phyloP scores from a whole-genome alignment of 2,113 vertebrate genomes.

The Piprites chloris region DNA sequence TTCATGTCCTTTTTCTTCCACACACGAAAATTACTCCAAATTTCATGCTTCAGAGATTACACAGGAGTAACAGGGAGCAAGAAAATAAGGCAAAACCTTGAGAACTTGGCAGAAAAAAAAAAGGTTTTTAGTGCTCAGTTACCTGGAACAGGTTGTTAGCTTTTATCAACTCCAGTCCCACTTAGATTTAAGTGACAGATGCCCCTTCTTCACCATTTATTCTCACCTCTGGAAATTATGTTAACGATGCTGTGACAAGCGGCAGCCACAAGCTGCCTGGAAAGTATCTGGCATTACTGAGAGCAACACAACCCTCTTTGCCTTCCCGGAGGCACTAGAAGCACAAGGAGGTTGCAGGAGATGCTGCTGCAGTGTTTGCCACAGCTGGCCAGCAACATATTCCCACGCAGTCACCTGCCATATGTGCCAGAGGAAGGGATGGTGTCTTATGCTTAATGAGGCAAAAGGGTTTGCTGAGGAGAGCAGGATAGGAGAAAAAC shows the following conservation, averaged over 20 bases:
- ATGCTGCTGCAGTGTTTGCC: not conserved
- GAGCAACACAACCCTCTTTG: accelerated
- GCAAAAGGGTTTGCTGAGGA: no score
- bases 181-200: not conserved
- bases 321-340: not conserved
- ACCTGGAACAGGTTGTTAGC: not conserved
- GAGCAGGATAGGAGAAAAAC: no score
- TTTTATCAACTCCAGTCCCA: not conserved
- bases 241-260: not conserved
- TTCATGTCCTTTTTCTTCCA: not conserved
- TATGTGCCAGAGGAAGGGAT: accelerated
- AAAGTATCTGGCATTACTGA: not conserved
- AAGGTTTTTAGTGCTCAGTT: not conserved
- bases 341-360: not conserved
- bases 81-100: not conserved
- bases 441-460: no score
- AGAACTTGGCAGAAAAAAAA: not conserved
- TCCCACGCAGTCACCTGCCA: accelerated
- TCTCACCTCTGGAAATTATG: not conserved
- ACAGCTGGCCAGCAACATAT: not conserved
- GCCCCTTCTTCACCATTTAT: not conserved
- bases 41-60: not conserved
- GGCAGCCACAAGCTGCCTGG: not conserved
- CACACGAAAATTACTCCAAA: not conserved
- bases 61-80: not conserved